These are phyloP conservation scores for Anableps anableps DNA, from an alignment of 2,797 vertebrate genomes.

Conservation along the genomic window DNA sequence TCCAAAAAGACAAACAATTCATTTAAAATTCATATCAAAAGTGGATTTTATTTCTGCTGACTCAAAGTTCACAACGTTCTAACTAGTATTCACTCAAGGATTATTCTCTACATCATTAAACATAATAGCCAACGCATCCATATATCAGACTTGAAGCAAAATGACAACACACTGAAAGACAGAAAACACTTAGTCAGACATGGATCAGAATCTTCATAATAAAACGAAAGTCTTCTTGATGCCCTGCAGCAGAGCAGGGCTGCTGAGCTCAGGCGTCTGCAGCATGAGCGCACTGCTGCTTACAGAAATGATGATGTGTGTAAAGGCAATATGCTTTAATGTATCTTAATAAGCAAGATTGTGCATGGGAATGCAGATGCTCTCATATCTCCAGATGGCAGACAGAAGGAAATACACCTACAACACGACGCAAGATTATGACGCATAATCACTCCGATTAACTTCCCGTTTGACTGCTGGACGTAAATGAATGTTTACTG, in stretches of 20 bases:
- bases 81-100: background rate
- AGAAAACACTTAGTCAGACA: slow-evolving; percentile 26
- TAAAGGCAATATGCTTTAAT: slow-evolving; percentile 51
- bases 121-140: background rate
- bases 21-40: background rate
- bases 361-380: slow-evolving; percentile 31
- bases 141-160: slow-evolving; percentile 6
- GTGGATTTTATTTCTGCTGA: background rate
- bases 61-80: background rate
- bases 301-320: slow-evolving; percentile 60
- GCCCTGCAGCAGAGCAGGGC: slow-evolving; percentile 47
- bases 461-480: slow-evolving; percentile 78
- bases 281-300: slow-evolving; percentile 36
- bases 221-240: slow-evolving; percentile 27
- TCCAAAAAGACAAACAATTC: background rate
- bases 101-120: background rate
- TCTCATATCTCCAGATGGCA: slow-evolving; percentile 71
- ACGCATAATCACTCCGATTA: slow-evolving; percentile 81
- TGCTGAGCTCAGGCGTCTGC: slow-evolving; percentile 68
- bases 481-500: slow-evolving; percentile 82
- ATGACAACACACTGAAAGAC: slow-evolving; percentile 3
- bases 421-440: slow-evolving; percentile 61
- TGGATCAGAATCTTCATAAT: slow-evolving; percentile 21
- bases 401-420: slow-evolving; percentile 44
- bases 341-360: slow-evolving; percentile 55